phyloP scores from a whole-genome alignment of 1,140 invertebrate genomes.

The Arctopsyche grandis region DNA sequence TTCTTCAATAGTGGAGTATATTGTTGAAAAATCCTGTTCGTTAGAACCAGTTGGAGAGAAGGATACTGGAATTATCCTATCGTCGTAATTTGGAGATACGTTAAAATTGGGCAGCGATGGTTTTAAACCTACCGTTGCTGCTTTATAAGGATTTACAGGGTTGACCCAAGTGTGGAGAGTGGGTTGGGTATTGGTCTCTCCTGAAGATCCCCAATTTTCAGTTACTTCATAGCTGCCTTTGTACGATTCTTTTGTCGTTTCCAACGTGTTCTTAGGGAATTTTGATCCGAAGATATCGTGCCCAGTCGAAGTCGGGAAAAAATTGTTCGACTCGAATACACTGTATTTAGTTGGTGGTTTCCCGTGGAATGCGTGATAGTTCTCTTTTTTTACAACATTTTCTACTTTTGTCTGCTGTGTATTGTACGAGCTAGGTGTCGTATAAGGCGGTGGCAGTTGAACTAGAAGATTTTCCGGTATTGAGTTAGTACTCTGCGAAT shows the following conservation, averaged over 20 bases:
- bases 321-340: constrained; percentile 45
- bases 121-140: constrained; percentile 12
- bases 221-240: constrained; percentile 63
- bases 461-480: constrained; percentile 50
- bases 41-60: constrained; percentile 40
- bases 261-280: constrained; percentile 36
- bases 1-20: constrained; percentile 50
- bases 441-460: constrained; percentile 52
- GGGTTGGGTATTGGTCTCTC: constrained; percentile 52
- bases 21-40: constrained; percentile 35
- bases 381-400: constrained; percentile 31
- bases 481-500: constrained; percentile 49
- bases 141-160: constrained; percentile 48
- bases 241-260: constrained; percentile 49
- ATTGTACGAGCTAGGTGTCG: constrained; percentile 32
- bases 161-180: constrained; percentile 52
- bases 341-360: constrained; percentile 42
- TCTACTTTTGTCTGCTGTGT: constrained; percentile 29
- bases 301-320: constrained; percentile 43
- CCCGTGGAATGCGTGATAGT: constrained; percentile 19
- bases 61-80: constrained; percentile 33
- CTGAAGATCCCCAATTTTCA: constrained; percentile 58
- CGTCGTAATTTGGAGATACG: too few relatives aligned
- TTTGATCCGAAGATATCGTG: constrained; percentile 50
- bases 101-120: constrained; percentile 44